Base-by-base conservation (phyloP, 2,888 invertebrate genomes). In the Cremastobaeus sp. region DNA sequence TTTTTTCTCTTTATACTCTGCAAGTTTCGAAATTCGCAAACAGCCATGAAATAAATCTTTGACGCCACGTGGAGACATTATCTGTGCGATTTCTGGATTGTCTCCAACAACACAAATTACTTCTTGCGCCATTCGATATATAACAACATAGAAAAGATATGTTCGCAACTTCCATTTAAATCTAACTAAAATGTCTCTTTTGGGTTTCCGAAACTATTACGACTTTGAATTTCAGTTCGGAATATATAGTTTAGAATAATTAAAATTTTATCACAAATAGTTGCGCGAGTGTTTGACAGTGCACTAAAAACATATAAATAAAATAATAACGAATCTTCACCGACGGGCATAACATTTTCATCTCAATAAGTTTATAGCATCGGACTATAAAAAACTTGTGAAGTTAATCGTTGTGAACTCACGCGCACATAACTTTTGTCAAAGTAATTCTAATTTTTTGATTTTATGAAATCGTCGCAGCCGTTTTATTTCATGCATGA, bases 51-150 rank as follows among this genome's bases (percentile, higher is more conserved):
- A 73, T 73, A 73, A 73, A 73, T 73, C 64, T 73, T 45, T 35
- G 59, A 41, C 52, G 64, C 57, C 50, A 52, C 57, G 55, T 39
- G 54, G 64, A 57, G 48, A 59, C 68, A 59, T 59, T 73, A 57
- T 64, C 66, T 68, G 62, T 41, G 52, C 57, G 57, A 68, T 73
- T 73, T 57, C 68, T 74, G 74, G 68, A 74, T 52, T 64, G 52
- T 45, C 59, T 74, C 74, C 74, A 74, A 69, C 64, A 47, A 62
- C 64, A 64, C 68, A 69, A 73, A 74, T 74, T 62, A 74, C 74
- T 59, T 48, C 69, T 64, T 57, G 45, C 47, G 37, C 66, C 34
- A 59, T 74, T 74, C 62, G 64, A 68, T 69, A 64, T 59, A 57
- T 54, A 69, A 50, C 68, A 47, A 39, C 37, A 50, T 50, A 50